Conservation (phyloP, 2,888 invertebrate genomes). For the Drosophila heteroneura region DNA sequence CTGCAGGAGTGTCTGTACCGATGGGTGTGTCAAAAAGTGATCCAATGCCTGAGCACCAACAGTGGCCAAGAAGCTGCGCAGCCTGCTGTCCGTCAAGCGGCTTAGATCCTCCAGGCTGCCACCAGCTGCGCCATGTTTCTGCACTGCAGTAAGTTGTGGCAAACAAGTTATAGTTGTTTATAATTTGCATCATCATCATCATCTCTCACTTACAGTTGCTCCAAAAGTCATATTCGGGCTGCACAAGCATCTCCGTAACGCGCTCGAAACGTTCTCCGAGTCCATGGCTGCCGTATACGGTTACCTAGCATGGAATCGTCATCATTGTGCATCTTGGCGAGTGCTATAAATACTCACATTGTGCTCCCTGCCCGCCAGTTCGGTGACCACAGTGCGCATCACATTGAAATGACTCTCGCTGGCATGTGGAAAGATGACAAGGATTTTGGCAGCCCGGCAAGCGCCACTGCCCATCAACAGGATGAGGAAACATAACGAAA, state of each 20-base stretch:
- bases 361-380: slow-evolving; percentile 85
- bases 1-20: slow-evolving; percentile 65
- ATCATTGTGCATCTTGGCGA: background rate
- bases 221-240: slow-evolving; percentile 82
- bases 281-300: slow-evolving; percentile 80
- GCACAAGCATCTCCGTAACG: slow-evolving; percentile 79
- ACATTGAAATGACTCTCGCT: slow-evolving; percentile 85
- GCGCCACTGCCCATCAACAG: slow-evolving; percentile 7
- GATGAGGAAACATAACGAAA: background rate
- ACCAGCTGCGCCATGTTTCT: slow-evolving; percentile 54
- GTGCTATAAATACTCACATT: slow-evolving; percentile 76
- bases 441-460: slow-evolving; percentile 72
- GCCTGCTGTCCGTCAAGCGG: slow-evolving; percentile 49
- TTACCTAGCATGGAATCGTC: slow-evolving; percentile 71
- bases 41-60: slow-evolving; percentile 78
- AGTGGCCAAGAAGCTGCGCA: slow-evolving; percentile 74
- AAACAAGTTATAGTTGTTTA: background rate
- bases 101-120: slow-evolving; percentile 65
- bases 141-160: slow-evolving; percentile 54
- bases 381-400: slow-evolving; percentile 85
- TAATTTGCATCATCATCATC: background rate
- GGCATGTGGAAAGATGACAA: slow-evolving; percentile 83
- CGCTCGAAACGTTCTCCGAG: slow-evolving; percentile 83
- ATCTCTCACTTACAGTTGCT: slow-evolving; percentile 70
- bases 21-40: slow-evolving; percentile 74